phyloP scores from a whole-genome alignment of 2,113 vertebrate genomes.

The Telmatochromis sp. region DNA sequence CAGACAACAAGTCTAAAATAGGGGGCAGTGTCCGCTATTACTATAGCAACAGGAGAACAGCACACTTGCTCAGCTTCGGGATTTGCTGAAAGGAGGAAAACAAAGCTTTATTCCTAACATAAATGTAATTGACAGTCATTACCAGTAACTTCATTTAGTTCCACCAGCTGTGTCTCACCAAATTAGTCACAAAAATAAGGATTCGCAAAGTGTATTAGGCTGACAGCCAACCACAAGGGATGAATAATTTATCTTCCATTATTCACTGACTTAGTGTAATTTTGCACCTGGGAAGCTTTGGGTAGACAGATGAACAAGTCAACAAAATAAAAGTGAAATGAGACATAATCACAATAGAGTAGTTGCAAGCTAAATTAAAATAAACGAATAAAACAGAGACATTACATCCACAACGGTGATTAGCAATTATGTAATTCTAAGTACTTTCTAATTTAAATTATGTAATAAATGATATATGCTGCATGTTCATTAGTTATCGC shows the following conservation, averaged over 20 bases:
- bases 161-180: not conserved
- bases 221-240: not conserved
- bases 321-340: not conserved
- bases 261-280: not conserved
- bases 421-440: not conserved
- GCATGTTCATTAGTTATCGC: not conserved
- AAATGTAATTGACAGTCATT: conserved; percentile 42
- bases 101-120: conserved; percentile 52
- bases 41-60: conserved; percentile 80
- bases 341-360: not conserved
- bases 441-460: not conserved
- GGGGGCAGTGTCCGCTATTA: conserved; percentile 80
- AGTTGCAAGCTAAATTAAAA: not conserved
- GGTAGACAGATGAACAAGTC: not conserved
- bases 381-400: not conserved
- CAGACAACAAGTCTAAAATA: conserved; percentile 80
- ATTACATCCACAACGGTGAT: not conserved
- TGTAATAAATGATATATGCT: not conserved
- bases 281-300: not conserved
- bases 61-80: conserved; percentile 64
- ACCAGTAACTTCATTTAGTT: conserved; percentile 14
- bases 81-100: conserved; percentile 70
- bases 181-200: not conserved
- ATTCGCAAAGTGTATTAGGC: not conserved
- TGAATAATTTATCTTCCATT: not conserved